Conservation (phyloP, 2,113 vertebrate species). For the Pseudois nayaur region DNA sequence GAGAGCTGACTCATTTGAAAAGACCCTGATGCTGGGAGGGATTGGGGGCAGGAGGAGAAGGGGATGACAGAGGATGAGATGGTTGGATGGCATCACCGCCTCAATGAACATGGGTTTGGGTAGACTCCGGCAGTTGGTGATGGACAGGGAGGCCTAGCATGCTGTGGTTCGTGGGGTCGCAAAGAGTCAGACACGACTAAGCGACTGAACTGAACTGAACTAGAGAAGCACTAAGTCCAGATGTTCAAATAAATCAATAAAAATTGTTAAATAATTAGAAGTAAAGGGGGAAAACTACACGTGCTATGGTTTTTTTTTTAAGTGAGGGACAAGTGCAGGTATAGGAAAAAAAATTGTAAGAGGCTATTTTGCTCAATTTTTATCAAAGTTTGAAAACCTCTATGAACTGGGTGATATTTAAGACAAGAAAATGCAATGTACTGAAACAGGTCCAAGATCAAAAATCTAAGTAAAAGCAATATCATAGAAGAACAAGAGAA, state of each 20-base stretch:
- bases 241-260: background rate
- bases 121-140: background rate
- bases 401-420: background rate
- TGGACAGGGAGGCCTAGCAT: background rate
- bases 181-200: background rate
- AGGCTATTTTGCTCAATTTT: background rate
- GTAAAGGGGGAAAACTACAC: too few species aligned
- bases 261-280: background rate
- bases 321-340: background rate
- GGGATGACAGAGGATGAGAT: background rate
- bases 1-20: background rate
- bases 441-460: background rate
- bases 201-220: background rate
- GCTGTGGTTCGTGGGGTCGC: background rate
- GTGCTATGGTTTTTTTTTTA: background rate
- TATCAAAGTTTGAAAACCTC: background rate
- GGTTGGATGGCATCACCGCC: background rate
- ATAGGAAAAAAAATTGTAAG: background rate
- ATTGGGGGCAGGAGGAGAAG: background rate
- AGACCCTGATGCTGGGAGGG: background rate
- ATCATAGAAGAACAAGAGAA: background rate
- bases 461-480: background rate
- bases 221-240: background rate
- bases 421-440: background rate
- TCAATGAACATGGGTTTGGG: background rate